phyloP scores from a whole-genome alignment of 2,888 invertebrate species.

The Tubiluchus corallicola region DNA sequence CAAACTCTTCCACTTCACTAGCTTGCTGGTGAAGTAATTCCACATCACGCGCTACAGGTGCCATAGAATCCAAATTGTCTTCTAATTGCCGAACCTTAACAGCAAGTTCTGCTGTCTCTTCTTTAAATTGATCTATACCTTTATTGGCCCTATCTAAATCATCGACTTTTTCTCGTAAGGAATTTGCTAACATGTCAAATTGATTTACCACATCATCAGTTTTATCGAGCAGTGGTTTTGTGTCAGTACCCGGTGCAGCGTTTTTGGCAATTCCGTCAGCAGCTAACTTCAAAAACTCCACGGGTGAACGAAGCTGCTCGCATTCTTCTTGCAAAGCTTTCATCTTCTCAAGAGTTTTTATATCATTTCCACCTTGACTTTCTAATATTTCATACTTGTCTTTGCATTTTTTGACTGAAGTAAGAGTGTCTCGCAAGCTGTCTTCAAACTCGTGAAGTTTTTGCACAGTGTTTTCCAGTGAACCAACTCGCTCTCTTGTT shows the following conservation, averaged over 20 bases:
- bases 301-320: constrained; percentile 51
- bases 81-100: too few relatives aligned
- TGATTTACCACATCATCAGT: constrained; percentile 55
- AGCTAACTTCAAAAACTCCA: constrained; percentile 42
- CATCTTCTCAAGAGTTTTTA: constrained; percentile 63
- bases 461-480: constrained; percentile 35
- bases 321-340: constrained; percentile 38
- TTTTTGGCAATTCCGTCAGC: constrained; percentile 57
- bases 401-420: constrained; percentile 66
- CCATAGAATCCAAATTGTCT: too few relatives aligned
- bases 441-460: constrained; percentile 61
- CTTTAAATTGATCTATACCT: too few relatives aligned
- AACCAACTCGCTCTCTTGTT: constrained; percentile 5
- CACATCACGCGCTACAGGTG: too few relatives aligned
- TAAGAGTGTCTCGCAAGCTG: constrained; percentile 60
- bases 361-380: constrained; percentile 55
- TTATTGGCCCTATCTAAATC: too few relatives aligned
- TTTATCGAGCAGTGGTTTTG: constrained; percentile 54
- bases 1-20: too few relatives aligned
- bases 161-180: too few relatives aligned
- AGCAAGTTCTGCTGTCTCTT: too few relatives aligned
- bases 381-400: constrained; percentile 53
- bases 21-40: too few relatives aligned
- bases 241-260: constrained; percentile 51
- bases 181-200: too few relatives aligned